Base-by-base conservation (phyloP, 2,113 vertebrate species). In the Ophiodon elongatus region DNA sequence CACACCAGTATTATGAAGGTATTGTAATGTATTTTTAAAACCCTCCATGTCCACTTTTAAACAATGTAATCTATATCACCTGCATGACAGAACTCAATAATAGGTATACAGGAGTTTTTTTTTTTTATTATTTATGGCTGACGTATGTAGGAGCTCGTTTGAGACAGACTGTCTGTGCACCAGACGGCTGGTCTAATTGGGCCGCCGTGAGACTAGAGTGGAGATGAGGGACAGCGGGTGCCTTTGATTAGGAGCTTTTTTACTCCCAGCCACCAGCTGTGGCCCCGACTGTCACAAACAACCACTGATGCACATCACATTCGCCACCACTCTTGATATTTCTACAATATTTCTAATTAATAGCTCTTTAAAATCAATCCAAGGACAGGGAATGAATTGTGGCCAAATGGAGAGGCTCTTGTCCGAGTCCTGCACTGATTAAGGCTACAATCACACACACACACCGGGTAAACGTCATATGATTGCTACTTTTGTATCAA, bases 171-270 rank as follows among this genome's bases (percentile, higher is more conserved):
- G 79, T 50, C 79, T 82, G 78, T 71, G 79, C 6, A 75, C 50
- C 94, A 92, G 88, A 89, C 83, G 76, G 27, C n/a, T 0, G 9
- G n/a, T 88, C 89, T 94, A 94, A 94, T 94, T 94, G 92, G 93
- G 52, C 83, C 76, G 73, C 73, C 72, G 85, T 66, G 14, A 77
- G 84, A 77, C 37, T 70, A 21, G 73, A 54, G 83, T 47, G 67
- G 85, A 31, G 79, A 25, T 19, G 68, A 69, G 68, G 60, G 75
- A 81, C 89, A 84, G 88, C 81, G 54, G 87, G 85, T 8, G 83
- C 31, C 83, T 94, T 90, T 93, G 90, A 95, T 93, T 94, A 79
- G 50, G 50, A 85, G 73, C 29, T 74, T 68, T 80, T 87, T 82
- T 72, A 31, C 70, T 31, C 79, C 14, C 57, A 73, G 35, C 50